Base-by-base conservation (phyloP, 2,888 invertebrate genomes). In the Chouioia cunea region DNA sequence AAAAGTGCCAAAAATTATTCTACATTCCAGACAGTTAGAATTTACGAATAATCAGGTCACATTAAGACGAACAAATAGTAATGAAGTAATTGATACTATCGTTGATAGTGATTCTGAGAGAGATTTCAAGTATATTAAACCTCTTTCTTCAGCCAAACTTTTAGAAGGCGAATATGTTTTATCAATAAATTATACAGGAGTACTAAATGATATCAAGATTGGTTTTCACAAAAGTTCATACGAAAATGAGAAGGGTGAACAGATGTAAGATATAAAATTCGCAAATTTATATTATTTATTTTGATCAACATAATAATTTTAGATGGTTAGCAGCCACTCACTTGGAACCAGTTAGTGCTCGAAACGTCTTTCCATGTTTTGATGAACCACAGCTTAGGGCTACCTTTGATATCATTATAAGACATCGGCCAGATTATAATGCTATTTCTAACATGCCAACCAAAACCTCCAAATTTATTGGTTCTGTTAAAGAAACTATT, bases 351-450 rank as follows among this genome's bases (percentile, higher is more conserved):
- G 91, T 91, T 0, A 91, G 93, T 78, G 94, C 94, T 0, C 89
- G 94, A 47, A 88, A 91, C 79, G 95, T 93, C 0, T 96, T 95
- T 81, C 95, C 95, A 10, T 95, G 95, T 82, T 94, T 94, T 79
- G 96, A 96, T 79, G 95, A 96, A 76, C 96, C 95, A 2, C 88
- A 89, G n/a, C 92, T 93, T 81, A 95, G 95, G 81, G 93, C 95
- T 0, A 89, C 86, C 43, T 96, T 95, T 75, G 88, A 89, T 8
- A 88, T 96, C 36, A 90, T 89, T 64, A 89, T 96, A 59, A 88
- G 88, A 6, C 89, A 92, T 76, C 88, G 89, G 22, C 68, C 75
- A 0, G 83, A 85, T 67, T 89, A 88, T 78, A 88, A 86, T 0
- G 89, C 92, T 0, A 87, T 93, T 58, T 93, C 93, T 79, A 95